Percentiles rank a stretch among this genome's conserved stretches.
These are phyloP conservation scores for Callocephalon fimbriatum DNA, from an alignment of 2,113 vertebrate genomes.

Conservation along the genomic window DNA sequence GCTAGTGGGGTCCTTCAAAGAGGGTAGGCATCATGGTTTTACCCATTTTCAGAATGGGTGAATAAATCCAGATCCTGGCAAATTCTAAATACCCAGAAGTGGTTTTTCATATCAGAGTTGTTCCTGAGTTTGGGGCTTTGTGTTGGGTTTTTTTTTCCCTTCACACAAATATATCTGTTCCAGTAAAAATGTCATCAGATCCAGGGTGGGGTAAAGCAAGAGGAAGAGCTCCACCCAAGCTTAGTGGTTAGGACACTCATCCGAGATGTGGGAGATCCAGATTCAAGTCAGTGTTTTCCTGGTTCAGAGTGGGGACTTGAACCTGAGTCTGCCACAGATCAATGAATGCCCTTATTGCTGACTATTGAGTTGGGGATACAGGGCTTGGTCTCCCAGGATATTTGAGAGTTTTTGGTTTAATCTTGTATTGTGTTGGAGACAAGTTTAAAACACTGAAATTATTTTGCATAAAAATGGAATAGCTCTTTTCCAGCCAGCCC, in stretches of 20 bases:
- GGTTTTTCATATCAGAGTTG: not conserved
- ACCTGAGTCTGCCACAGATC: not conserved
- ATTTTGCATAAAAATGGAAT: not conserved
- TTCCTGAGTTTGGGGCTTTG: not conserved
- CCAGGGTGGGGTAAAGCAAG: slow-evolving; percentile 54
- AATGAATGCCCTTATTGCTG: not conserved
- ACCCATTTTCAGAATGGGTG: not conserved
- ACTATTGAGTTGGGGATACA: not conserved
- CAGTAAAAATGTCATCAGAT: slow-evolving; percentile 56
- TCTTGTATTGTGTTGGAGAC: not conserved
- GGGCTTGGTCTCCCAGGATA: not conserved
- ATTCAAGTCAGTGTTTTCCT: slow-evolving; percentile 38
- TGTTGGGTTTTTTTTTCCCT: rapidly evolving
- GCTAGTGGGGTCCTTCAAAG: not conserved
- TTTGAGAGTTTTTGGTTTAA: not conserved
- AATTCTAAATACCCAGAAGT: not conserved
- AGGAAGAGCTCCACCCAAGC: slow-evolving; percentile 59
- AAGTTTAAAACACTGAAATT: not conserved
- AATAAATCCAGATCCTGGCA: not conserved
- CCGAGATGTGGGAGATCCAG: slow-evolving; percentile 38
- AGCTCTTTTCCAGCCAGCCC: not conserved
- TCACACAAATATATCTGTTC: slow-evolving; percentile 27
- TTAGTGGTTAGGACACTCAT: slow-evolving; percentile 62
- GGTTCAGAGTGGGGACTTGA: slow-evolving; percentile 44
- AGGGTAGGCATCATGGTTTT: not conserved